Conservation (phyloP, 2,888 invertebrate genomes). For the Cataglyphis cursor region DNA sequence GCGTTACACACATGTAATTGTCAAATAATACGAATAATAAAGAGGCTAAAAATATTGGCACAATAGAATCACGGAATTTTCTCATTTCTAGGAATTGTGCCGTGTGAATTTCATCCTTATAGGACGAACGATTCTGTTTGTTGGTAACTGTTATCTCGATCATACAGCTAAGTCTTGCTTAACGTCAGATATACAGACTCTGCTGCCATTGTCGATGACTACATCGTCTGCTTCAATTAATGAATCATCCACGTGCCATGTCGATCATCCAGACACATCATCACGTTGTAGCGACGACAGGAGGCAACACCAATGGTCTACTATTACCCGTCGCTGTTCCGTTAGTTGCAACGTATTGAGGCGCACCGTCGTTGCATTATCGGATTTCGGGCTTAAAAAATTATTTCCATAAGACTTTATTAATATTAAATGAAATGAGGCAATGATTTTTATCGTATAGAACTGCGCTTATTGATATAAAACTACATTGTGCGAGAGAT, state of each 20-base stretch:
- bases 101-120: conserved; percentile 71
- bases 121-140: conserved; percentile 71
- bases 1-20: background rate
- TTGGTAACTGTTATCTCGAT: conserved; percentile 72
- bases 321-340: conserved; percentile 55
- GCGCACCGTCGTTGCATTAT: conserved; percentile 61
- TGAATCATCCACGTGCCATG: conserved; percentile 5
- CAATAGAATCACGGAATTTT: background rate
- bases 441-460: background rate
- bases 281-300: conserved; percentile 23
- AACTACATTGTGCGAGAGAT: background rate
- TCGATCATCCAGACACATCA: background rate
- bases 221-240: conserved; percentile 21
- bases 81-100: conserved; percentile 66
- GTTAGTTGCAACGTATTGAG: conserved; percentile 48
- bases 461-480: background rate
- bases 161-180: conserved; percentile 43
- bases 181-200: conserved; percentile 37
- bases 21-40: background rate
- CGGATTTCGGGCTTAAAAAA: conserved; percentile 60
- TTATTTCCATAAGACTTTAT: conserved; percentile 50
- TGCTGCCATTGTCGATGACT: conserved; percentile 37
- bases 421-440: background rate
- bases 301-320: conserved; percentile 43
- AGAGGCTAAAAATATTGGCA: background rate